Conservation (phyloP, 2,113 vertebrate species). For the Hippopotamus amphibius region DNA sequence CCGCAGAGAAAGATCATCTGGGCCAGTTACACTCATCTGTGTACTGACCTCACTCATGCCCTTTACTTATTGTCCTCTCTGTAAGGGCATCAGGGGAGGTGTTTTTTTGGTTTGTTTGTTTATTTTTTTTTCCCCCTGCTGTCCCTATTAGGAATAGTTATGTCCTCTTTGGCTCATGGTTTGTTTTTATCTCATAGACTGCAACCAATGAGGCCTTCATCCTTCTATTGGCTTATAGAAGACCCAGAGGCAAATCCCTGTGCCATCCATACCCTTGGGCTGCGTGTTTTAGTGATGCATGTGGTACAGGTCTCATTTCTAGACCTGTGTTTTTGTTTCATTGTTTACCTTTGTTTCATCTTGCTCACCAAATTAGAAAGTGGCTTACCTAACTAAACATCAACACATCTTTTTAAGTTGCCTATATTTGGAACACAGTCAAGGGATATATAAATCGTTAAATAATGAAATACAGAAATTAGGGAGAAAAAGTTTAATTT, state of each 20-base stretch:
- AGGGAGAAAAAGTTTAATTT: background rate
- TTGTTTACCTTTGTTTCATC: background rate
- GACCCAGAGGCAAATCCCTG: background rate
- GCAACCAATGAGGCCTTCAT: background rate
- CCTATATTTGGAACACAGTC: background rate
- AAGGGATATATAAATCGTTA: background rate
- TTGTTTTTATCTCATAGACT: background rate
- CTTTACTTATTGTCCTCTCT: background rate
- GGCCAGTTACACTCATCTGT: background rate
- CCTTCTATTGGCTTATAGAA: background rate
- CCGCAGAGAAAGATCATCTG: background rate
- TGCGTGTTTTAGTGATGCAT: background rate
- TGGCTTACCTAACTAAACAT: background rate
- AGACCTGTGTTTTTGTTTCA: background rate
- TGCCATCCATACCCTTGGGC: background rate
- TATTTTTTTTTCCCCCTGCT: fast-evolving
- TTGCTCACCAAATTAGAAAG: background rate
- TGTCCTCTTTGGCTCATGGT: background rate
- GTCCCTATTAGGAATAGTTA: background rate
- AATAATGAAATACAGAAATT: background rate
- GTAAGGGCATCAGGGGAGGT: background rate
- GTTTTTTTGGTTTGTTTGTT: too few relatives aligned
- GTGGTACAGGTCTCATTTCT: background rate
- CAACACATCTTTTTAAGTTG: background rate
- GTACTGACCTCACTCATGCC: background rate